phyloP scores from a whole-genome alignment of 2,113 vertebrate species.

The Arenaria interpres region DNA sequence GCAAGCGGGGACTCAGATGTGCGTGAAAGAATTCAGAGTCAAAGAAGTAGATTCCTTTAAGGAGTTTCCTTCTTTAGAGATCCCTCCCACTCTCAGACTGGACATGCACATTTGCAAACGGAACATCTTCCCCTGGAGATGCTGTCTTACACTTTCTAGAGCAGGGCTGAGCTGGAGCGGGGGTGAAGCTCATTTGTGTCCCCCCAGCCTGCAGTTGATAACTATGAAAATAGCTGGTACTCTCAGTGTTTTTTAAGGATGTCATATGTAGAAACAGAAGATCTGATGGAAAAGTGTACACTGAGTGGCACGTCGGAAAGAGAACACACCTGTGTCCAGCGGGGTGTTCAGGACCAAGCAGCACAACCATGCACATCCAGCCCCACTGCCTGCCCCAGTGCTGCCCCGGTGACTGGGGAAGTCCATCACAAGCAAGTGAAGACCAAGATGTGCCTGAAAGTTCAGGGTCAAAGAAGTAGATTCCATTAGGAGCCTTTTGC shows the following conservation, averaged over 20 bases:
- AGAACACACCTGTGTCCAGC: background rate
- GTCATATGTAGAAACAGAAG: background rate
- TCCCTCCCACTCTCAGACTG: background rate
- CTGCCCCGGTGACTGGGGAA: background rate
- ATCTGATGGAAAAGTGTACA: background rate
- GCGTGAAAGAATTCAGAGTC: background rate
- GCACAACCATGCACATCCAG: background rate
- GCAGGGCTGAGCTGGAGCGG: background rate
- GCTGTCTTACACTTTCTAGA: background rate
- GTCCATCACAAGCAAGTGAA: background rate
- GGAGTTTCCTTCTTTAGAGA: background rate
- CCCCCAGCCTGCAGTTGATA: background rate
- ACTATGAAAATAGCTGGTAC: too few relatives aligned
- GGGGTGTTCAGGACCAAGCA: background rate
- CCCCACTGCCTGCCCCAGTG: rapidly evolving
- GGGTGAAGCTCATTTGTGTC: background rate
- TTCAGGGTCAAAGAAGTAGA: background rate
- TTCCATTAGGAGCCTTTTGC: background rate
- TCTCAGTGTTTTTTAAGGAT: background rate
- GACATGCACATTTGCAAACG: background rate
- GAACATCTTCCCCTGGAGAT: background rate
- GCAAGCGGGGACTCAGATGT: background rate
- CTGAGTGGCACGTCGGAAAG: background rate
- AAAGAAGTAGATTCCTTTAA: background rate
- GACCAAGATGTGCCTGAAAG: background rate